These are phyloP conservation scores for Spodoptera frugiperda DNA, from an alignment of 1,140 invertebrate species.

Conservation along the genomic window DNA sequence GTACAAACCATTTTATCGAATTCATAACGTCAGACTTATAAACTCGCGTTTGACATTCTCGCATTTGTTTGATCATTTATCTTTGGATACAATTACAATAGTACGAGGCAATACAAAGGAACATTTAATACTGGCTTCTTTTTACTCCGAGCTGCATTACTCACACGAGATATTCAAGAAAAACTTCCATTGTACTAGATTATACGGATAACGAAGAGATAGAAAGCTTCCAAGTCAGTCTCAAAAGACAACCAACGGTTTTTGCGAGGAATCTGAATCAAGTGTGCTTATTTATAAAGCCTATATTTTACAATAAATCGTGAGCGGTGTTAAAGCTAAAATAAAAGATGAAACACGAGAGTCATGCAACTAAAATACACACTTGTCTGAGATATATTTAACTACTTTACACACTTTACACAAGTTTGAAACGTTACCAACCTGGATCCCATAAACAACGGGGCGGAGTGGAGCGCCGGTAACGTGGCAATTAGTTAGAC, in stretches of 20 bases:
- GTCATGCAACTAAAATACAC: conserved; percentile 6
- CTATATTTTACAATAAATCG: background rate
- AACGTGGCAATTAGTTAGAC: conserved; percentile 66
- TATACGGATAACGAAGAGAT: background rate
- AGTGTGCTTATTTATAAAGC: too few relatives aligned
- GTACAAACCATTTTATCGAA: too few relatives aligned
- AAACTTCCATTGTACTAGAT: conserved; percentile 4
- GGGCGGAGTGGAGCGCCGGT: conserved; percentile 46
- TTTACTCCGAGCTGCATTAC: background rate
- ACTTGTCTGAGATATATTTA: conserved; percentile 39
- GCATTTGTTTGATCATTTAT: too few relatives aligned
- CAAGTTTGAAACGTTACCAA: conserved; percentile 53
- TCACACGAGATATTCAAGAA: background rate
- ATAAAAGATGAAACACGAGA: background rate
- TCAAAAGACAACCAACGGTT: too few relatives aligned
- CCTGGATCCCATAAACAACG: conserved; percentile 52
- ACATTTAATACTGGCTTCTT: background rate
- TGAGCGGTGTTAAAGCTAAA: background rate
- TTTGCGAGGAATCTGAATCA: too few relatives aligned
- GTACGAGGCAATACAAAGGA: background rate
- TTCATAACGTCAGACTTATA: too few relatives aligned
- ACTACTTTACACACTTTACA: conserved; percentile 48
- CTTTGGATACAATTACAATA: background rate
- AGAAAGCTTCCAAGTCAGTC: background rate
- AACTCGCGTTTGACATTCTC: too few relatives aligned